Evolutionary conservation across 2,113 vertebrate species (phyloP).

Genomic region (Pterocles burchelli): DNA sequence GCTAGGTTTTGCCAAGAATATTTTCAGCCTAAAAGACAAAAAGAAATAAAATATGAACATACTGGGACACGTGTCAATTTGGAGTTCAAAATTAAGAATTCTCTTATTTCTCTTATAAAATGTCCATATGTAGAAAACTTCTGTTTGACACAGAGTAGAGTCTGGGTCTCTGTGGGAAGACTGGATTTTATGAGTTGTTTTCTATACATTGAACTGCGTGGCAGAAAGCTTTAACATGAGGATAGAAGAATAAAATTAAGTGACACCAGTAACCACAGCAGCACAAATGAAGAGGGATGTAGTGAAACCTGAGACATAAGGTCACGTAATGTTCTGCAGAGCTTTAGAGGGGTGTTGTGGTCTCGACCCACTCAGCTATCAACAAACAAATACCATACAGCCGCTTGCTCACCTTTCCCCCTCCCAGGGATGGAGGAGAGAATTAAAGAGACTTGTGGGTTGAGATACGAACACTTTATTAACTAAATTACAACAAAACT

Average conservation of each 20-base stretch:
- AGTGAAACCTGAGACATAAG: neutral
- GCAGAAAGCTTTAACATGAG: neutral
- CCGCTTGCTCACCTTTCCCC: too few relatives aligned
- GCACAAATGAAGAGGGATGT: neutral
- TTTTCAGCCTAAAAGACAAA: neutral
- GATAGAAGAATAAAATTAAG: neutral
- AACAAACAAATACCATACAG: too few relatives aligned
- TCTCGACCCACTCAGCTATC: too few relatives aligned
- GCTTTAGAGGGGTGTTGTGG: neutral
- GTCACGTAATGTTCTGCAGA: neutral
- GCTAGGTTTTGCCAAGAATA: neutral
- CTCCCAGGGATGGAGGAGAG: too few relatives aligned
- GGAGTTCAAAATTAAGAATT: neutral
- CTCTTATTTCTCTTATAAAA: neutral
- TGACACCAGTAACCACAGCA: neutral
- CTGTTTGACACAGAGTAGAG: neutral
- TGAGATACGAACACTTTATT: too few relatives aligned
- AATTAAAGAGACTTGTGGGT: too few relatives aligned
- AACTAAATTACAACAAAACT: too few relatives aligned
- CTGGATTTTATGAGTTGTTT: neutral
- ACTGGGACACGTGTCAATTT: neutral
- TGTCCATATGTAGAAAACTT: neutral
- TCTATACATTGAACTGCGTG: neutral
- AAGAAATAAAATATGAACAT: neutral
- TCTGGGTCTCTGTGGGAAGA: neutral